phyloP scores from a whole-genome alignment of 1,140 invertebrate genomes.

The Cydia pomonella region DNA sequence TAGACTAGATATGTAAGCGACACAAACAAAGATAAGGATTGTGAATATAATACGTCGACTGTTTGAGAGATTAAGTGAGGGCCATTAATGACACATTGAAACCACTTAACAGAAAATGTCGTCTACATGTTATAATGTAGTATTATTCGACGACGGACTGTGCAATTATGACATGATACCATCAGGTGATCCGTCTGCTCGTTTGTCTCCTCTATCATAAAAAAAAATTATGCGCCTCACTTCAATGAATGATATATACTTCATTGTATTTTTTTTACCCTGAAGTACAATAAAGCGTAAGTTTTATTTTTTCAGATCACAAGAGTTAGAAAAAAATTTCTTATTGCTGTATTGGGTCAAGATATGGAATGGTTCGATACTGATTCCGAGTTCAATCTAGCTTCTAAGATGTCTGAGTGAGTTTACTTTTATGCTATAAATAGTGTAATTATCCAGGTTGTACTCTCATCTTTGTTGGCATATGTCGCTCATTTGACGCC shows the following conservation, averaged over 20 bases:
- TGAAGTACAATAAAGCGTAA: neutral
- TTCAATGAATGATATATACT: no score
- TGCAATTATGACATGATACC: no score
- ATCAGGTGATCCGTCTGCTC: no score
- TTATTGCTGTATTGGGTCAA: slow-evolving; percentile 90
- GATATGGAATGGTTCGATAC: slow-evolving; percentile 97
- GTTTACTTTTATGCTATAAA: slow-evolving; percentile 49
- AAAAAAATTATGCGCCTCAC: no score
- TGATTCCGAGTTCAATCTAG: slow-evolving; percentile 92
- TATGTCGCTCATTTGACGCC: no score
- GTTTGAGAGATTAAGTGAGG: neutral
- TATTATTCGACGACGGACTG: neutral
- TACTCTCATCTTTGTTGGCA: no score
- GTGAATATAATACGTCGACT: neutral
- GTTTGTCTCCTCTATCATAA: no score
- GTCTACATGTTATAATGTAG: neutral
- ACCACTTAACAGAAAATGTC: neutral
- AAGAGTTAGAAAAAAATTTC: slow-evolving; percentile 86
- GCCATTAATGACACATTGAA: neutral
- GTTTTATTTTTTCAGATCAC: slow-evolving; percentile 82
- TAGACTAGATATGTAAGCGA: neutral
- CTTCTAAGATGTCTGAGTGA: slow-evolving; percentile 94
- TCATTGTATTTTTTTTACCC: no score
- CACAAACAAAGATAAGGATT: neutral
- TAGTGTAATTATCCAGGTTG: no score